Evolutionary conservation across 1,140 invertebrate species (phyloP), one percentile per base, ranked within the genome.

Genomic region (Bombus cullumanus): DNA sequence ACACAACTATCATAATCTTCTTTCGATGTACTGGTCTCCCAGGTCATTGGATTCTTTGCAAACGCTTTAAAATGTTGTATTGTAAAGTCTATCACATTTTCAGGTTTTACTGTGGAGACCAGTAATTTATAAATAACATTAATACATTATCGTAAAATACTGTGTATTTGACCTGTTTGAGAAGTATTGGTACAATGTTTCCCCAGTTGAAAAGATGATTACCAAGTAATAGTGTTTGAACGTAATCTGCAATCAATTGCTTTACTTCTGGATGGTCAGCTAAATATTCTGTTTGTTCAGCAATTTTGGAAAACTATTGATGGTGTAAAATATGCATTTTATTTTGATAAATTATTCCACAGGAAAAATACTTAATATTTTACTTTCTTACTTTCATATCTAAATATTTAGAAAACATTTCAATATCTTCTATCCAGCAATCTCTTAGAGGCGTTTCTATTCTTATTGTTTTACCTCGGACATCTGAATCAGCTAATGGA

Each of bases 401-500:
- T 53, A 97, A 92, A 92, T 96, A 97, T 91, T 96, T 95, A 2
- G 96, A 96, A 28, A 96, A 91, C 39, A 96, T 89, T 92, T 97
- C 95, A 31, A 96, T 92, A 92, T 97, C 96, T 69, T 95, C 92
- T 31, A 94, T 90, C 96, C 96, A 93, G 12, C 28, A 41, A 68
- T 83, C 41, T 81, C 39, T 77, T 34, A 92, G 64, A 37, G 87
- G 80, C 10, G 74, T 53, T 77, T 85, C 57, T 13, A 76, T 66
- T 25, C 37, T 66, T n/a, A 75, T 34, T 2, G 34, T 78, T 78
- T 79, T 18, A 10, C 3, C 47, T 74, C 72, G 59, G n/a, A 78
- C 53, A 8, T 71, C 71, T 41, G 39, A 76, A 75, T 92, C 59
- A 25, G 88, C 28, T 39, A 91, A 64, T 53, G 91, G 87, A 90